Evolutionary conservation across 92 coral and sea anemone species (phyloP), one percentile per base, ranked within the genome.

Genomic region (Porites lobata): DNA sequence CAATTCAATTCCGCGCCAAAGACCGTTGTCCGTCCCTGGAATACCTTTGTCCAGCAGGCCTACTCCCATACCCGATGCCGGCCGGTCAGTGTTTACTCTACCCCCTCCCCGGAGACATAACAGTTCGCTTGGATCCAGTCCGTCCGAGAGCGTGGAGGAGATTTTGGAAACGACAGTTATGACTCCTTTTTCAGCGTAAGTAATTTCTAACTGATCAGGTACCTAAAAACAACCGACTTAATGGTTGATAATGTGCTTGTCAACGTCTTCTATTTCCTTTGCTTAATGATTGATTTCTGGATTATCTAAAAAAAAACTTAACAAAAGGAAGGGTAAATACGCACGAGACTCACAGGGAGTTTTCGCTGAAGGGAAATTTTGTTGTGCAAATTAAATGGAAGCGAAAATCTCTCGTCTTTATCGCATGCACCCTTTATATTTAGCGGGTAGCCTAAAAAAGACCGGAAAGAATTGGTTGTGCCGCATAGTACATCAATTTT

Each of bases 141-240:
- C 83, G 29, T 72, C 84, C 11, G 94, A 91, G 54, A 91, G 91
- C 50, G 82, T 91, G 71, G 94, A 91, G 72, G 94, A 91, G 69
- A 91, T 91, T 54, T 71, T 88, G 50, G 91, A 87, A 32, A 74
- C 88, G 3, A 77, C 94, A 12, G 78, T 87, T 24, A 82, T 91
- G 94, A 91, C 94, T 21, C 94, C 94, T 4, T 91, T 91, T 70
- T 50, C 80, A 8, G 22, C 65, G 94, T 87, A 91, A 86, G 66
- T 61, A 17, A 9, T 50, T 15, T 2, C 10, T 50, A 3, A 56
- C 15, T 10, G 1, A 56, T 9, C 15, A 56, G 61, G 13, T 1
- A 56, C 0, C 47, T 38, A 38, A 38, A 38, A 38, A 3, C 5
- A 38, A 38, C 47, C 47, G 47, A 38, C 47, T 4, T 3, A 3